These are phyloP conservation scores for Berghia stephanieae DNA, from an alignment of 1,140 invertebrate species.

Conservation along the genomic window DNA sequence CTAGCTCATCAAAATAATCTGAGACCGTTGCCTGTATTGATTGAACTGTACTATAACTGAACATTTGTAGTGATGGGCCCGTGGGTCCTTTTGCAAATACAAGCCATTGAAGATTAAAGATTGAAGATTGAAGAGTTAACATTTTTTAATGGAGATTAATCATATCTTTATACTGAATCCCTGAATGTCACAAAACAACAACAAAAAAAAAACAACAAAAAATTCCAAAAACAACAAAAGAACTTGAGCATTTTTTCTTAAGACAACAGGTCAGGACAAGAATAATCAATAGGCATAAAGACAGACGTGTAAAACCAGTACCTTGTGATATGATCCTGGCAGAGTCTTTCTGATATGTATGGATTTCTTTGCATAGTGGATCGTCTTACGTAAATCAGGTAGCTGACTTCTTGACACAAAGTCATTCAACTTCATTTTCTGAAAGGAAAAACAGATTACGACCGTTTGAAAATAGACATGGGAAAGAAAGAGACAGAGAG, in stretches of 20 bases:
- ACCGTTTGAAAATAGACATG: background rate
- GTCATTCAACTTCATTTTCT: conserved; percentile 66
- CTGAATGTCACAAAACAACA: background rate
- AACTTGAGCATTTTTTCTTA: background rate
- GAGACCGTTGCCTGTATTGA: too few species aligned
- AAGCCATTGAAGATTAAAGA: too few species aligned
- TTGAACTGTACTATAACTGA: too few species aligned
- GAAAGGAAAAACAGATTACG: conserved; percentile 26
- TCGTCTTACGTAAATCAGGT: conserved; percentile 63
- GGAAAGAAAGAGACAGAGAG: too few species aligned
- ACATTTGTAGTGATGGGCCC: too few species aligned
- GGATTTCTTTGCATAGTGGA: conserved; percentile 62
- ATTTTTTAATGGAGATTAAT: too few species aligned
- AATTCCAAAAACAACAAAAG: background rate
- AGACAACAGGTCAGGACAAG: background rate
- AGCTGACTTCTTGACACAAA: conserved; percentile 65
- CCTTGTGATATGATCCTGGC: conserved; percentile 60
- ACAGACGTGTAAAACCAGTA: conserved; percentile 19
- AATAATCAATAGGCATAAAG: background rate
- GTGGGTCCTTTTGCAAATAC: too few species aligned
- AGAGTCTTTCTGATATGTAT: conserved; percentile 61
- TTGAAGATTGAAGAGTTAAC: too few species aligned
- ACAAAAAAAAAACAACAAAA: background rate
- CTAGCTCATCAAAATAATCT: too few species aligned
- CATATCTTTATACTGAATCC: background rate